Evolutionary conservation across 2,797 vertebrate species (phyloP).

Genomic region (Nyctalus aviator): DNA sequence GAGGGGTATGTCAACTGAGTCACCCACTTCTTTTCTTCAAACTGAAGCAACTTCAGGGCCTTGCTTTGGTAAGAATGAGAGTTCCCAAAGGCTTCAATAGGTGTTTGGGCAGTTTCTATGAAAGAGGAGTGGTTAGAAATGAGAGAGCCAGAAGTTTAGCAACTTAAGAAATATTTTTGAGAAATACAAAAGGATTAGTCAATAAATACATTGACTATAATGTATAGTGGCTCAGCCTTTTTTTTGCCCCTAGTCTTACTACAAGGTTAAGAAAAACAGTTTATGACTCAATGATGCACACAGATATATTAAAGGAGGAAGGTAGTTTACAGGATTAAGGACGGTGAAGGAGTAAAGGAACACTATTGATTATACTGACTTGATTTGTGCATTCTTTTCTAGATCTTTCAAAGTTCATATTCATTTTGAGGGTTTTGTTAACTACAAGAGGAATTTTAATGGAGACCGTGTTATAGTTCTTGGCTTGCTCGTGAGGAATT

Average conservation of each 20-base stretch:
- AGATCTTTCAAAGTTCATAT: not conserved
- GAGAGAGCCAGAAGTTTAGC: not conserved
- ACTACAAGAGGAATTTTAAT: not conserved
- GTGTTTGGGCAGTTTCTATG: conserved; percentile 1
- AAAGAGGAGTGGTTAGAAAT: not conserved
- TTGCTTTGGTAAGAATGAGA: not conserved
- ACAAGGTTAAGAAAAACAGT: not conserved
- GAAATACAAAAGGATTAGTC: not conserved
- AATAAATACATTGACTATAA: too few relatives aligned
- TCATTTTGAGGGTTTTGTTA: not conserved
- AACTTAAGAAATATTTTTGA: conserved; percentile 4
- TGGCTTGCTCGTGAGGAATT: not conserved
- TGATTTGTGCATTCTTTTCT: not conserved
- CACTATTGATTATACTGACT: not conserved
- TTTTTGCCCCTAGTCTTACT: not conserved
- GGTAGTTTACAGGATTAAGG: not conserved
- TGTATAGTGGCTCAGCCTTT: not conserved
- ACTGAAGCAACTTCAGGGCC: not conserved
- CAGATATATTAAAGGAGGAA: not conserved
- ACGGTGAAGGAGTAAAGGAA: not conserved
- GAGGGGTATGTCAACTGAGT: not conserved
- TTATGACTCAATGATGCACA: not conserved
- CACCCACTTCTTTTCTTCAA: not conserved
- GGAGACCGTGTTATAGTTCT: not conserved
- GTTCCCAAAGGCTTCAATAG: not conserved